Percentiles rank a stretch among this genome's conserved stretches.
phyloP scores from a whole-genome alignment of 1,140 invertebrate species.

The Goniozus legneri region DNA sequence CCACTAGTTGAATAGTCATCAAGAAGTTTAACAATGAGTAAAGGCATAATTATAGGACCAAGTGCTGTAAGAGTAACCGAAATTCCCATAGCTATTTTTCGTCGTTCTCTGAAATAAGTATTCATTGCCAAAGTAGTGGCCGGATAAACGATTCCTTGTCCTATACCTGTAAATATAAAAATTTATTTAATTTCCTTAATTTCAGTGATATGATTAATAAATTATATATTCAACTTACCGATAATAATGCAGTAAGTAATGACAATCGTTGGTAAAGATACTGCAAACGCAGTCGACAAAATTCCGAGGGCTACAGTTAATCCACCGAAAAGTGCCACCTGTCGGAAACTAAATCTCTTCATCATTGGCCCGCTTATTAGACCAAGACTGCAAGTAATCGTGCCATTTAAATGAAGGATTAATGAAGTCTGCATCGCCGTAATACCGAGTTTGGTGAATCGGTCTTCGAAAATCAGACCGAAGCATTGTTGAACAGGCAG shows the following conservation, averaged over 20 bases:
- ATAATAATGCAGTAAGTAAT: conserved; percentile 63
- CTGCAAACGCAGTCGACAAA: conserved; percentile 52
- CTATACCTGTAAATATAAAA: too few relatives aligned
- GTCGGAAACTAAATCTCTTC: conserved; percentile 57
- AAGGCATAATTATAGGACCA: conserved; percentile 72
- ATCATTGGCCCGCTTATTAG: conserved; percentile 60
- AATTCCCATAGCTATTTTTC: conserved; percentile 66
- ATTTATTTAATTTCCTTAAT: background rate
- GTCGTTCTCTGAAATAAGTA: conserved; percentile 66
- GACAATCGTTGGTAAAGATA: conserved; percentile 55
- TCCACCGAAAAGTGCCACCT: conserved; percentile 55
- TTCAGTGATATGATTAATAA: background rate
- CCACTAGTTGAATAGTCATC: conserved; percentile 50
- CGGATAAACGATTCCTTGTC: conserved; percentile 20
- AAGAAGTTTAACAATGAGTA: conserved; percentile 51
- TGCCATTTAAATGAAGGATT: conserved; percentile 62
- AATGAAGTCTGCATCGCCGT: conserved; percentile 56
- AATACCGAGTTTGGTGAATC: conserved; percentile 58
- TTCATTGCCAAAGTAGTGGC: conserved; percentile 60
- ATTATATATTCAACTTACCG: too few relatives aligned
- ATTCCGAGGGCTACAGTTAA: conserved; percentile 53
- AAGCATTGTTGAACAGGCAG: conserved; percentile 62
- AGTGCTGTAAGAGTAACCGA: conserved; percentile 69
- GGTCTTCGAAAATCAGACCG: conserved; percentile 63
- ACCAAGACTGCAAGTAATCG: conserved; percentile 53